These are phyloP conservation scores for Eristalis arbustorum DNA, from an alignment of 2,888 invertebrate species.

Conservation along the genomic window DNA sequence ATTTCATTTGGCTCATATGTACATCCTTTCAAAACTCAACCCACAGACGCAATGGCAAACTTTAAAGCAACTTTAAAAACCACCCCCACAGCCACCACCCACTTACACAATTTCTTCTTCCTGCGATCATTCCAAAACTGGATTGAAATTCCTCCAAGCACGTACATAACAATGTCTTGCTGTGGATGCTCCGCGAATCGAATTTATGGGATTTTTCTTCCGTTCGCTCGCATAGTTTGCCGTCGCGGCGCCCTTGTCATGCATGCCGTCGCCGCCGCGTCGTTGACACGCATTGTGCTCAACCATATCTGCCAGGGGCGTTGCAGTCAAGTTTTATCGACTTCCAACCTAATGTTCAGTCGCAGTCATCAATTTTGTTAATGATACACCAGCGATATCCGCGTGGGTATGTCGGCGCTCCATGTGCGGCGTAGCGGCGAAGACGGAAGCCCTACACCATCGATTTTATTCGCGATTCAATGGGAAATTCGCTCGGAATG, in stretches of 20 bases:
- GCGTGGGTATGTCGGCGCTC: neutral
- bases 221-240: neutral
- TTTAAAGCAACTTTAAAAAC: too few species aligned
- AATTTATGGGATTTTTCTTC: too few species aligned
- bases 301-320: neutral
- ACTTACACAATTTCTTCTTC: too few species aligned
- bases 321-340: constrained; percentile 16
- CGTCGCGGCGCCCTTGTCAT: neutral
- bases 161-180: too few species aligned
- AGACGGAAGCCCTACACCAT: neutral
- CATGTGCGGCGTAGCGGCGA: neutral
- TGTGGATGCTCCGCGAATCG: too few species aligned
- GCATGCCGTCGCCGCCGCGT: neutral
- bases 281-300: neutral
- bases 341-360: neutral
- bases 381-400: neutral
- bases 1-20: too few species aligned
- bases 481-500: constrained; percentile 21
- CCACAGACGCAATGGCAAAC: too few species aligned
- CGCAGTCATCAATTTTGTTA: constrained; percentile 12
- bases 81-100: too few species aligned
- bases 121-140: too few species aligned
- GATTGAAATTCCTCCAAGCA: too few species aligned
- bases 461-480: constrained; percentile 14
- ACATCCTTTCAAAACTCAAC: too few species aligned